Conservation (phyloP, 2,888 invertebrate species). For the Mimas tiliae region DNA sequence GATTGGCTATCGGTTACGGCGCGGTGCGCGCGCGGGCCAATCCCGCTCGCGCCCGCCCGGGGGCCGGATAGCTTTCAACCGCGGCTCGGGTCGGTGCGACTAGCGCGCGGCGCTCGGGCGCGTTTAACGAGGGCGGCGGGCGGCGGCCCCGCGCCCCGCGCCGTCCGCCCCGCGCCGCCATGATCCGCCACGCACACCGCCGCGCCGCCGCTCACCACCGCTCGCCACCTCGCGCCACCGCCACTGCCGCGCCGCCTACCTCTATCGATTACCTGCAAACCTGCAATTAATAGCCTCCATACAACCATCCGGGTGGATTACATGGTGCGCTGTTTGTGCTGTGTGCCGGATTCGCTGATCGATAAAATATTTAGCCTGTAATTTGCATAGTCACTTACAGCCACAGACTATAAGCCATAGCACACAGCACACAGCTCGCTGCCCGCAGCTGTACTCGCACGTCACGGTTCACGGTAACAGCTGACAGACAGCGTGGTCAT, state of each 20-base stretch:
- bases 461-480: background rate
- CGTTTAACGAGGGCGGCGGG: slow-evolving; percentile 80
- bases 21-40: slow-evolving; percentile 73
- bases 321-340: slow-evolving; percentile 68
- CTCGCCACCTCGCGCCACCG: slow-evolving; percentile 44
- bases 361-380: slow-evolving; percentile 53
- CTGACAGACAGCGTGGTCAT: background rate
- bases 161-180: slow-evolving; percentile 77
- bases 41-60: slow-evolving; percentile 67
- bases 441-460: background rate
- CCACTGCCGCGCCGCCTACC: slow-evolving; percentile 45
- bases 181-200: slow-evolving; percentile 79
- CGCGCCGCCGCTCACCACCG: slow-evolving; percentile 37
- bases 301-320: slow-evolving; percentile 76
- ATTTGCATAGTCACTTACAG: slow-evolving; percentile 42
- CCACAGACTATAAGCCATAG: slow-evolving; percentile 26
- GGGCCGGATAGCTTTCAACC: slow-evolving; percentile 80
- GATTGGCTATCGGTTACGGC: slow-evolving; percentile 79
- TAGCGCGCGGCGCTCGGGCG: slow-evolving; percentile 51
- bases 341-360: slow-evolving; percentile 49
- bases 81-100: slow-evolving; percentile 76
- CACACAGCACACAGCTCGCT: slow-evolving; percentile 13
- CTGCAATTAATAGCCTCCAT: slow-evolving; percentile 82
- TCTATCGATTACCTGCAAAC: slow-evolving; percentile 80
- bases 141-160: slow-evolving; percentile 67